Conservation (phyloP, 2,797 vertebrate species). For the Bryconaethiops microstoma region DNA sequence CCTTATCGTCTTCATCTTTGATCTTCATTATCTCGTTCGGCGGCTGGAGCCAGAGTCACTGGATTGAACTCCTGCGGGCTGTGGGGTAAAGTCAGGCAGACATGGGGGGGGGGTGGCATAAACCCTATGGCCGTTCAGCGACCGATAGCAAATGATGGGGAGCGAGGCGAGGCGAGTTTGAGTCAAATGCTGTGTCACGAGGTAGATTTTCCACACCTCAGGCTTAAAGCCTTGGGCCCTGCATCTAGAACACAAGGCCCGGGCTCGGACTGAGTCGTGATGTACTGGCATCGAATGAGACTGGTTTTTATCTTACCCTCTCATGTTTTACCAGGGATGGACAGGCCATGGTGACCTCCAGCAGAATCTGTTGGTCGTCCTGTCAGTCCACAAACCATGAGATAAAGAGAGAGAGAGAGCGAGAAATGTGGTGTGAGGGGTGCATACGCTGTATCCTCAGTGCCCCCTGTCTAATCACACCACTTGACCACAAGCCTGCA, state of each 20-base stretch:
- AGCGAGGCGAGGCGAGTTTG: constrained; percentile 1
- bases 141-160: constrained; percentile 29
- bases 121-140: constrained; percentile 26
- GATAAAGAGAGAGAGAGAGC: background rate
- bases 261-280: background rate
- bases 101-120: constrained; percentile 4
- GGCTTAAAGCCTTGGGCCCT: background rate
- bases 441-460: too few relatives aligned
- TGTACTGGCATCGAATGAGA: background rate
- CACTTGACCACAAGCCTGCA: too few relatives aligned
- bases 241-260: background rate
- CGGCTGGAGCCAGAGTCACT: constrained; percentile 44
- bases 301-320: background rate
- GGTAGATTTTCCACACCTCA: constrained; percentile 24
- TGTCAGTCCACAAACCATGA: background rate
- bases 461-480: background rate
- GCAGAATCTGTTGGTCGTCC: background rate
- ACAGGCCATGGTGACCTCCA: background rate
- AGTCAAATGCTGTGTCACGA: constrained; percentile 45
- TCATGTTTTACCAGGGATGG: background rate
- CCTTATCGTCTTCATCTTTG: constrained; percentile 58
- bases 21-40: constrained; percentile 58
- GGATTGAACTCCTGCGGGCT: constrained; percentile 15
- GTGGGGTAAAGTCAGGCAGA: constrained; percentile 28
- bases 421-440: background rate